A percentile compares a stretch with the other conserved stretches of the same genome.
These are phyloP conservation scores for Camponotus floridanus DNA, from an alignment of 1,140 invertebrate species.

Conservation along the genomic window DNA sequence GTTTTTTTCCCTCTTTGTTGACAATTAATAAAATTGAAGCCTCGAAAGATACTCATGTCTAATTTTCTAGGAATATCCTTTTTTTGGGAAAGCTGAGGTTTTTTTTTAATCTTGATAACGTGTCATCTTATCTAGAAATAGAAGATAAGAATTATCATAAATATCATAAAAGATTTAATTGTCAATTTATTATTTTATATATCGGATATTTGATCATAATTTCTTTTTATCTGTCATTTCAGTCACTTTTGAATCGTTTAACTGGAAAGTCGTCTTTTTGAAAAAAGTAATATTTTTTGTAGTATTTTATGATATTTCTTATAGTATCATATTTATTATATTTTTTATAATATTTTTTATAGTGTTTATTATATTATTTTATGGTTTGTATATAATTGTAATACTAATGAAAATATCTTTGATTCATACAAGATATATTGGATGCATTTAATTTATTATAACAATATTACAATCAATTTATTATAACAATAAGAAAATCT, in stretches of 20 bases:
- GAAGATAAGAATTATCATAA: too few species aligned
- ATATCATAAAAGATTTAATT: neutral
- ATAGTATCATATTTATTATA: too few species aligned
- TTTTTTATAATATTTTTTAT: too few species aligned
- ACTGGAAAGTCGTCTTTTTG: neutral
- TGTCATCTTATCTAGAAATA: too few species aligned
- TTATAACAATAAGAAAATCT: neutral
- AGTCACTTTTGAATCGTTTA: neutral
- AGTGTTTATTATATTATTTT: neutral
- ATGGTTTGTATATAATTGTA: neutral
- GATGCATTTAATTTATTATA: too few species aligned
- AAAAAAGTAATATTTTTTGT: neutral
- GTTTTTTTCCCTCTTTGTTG: conserved; percentile 78
- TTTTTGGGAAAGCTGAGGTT: neutral
- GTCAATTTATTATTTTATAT: neutral
- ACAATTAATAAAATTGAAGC: neutral
- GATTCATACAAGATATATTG: neutral
- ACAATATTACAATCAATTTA: neutral
- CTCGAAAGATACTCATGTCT: neutral
- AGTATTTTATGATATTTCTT: neutral
- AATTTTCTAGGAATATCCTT: neutral
- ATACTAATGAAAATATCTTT: neutral
- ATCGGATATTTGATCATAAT: neutral
- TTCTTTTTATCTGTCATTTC: neutral
- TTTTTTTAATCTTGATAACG: neutral